These are phyloP conservation scores for Dermatophagoides farinae DNA, from an alignment of 1,140 invertebrate genomes.

Conservation along the genomic window DNA sequence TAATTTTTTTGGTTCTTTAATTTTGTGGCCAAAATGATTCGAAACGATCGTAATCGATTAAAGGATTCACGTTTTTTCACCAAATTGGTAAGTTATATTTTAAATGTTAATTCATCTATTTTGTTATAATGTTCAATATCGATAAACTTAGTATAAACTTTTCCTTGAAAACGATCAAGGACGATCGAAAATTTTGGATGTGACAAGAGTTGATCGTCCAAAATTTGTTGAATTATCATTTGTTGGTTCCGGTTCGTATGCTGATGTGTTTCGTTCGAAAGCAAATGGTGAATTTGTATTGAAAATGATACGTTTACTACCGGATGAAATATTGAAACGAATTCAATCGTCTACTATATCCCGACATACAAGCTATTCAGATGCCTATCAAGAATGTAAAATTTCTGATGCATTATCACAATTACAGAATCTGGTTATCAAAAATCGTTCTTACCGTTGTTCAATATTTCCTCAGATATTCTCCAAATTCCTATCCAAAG, in stretches of 20 bases:
- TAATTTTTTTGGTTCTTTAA: too few species aligned
- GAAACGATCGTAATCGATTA: too few species aligned
- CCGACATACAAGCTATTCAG: neutral
- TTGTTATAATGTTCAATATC: neutral
- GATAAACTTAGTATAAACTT: neutral
- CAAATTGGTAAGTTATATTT: neutral
- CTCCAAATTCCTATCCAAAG: neutral
- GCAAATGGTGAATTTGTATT: neutral
- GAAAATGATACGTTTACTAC: conserved; percentile 2
- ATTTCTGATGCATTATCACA: neutral
- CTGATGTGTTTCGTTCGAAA: neutral
- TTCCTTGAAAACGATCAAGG: neutral
- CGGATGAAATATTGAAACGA: neutral
- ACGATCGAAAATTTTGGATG: neutral
- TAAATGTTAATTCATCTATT: neutral
- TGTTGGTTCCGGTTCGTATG: conserved; percentile 1
- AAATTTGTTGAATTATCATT: neutral
- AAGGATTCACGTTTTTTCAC: neutral
- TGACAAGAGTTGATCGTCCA: neutral
- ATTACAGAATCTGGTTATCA: neutral
- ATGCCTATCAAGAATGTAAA: neutral
- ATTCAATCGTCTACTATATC: neutral
- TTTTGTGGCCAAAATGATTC: too few species aligned
- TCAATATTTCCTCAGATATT: neutral
- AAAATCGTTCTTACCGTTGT: neutral